A percentile compares a stretch with the other conserved stretches of the same genome.
Conservation (phyloP, 2,113 vertebrate species). For the Lynx canadensis region DNA sequence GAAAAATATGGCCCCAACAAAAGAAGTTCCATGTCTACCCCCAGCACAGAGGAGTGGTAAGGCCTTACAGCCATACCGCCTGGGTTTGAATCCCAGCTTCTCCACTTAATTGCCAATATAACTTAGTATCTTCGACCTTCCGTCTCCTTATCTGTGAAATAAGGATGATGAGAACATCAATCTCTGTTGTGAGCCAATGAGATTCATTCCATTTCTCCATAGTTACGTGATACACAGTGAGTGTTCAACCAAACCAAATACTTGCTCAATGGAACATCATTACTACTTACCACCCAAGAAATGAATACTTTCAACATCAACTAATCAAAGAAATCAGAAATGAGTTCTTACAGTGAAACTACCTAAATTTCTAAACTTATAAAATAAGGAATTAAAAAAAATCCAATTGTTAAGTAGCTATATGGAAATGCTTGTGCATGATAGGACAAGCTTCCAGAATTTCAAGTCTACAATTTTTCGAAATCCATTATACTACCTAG, state of each 20-base stretch:
- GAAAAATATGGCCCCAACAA: not conserved
- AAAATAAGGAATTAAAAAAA: not conserved
- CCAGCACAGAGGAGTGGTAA: not conserved
- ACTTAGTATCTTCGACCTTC: not conserved
- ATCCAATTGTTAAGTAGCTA: not conserved
- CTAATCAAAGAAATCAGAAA: not conserved
- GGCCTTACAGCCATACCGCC: not conserved
- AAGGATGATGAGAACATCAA: not conserved
- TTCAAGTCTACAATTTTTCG: conserved; percentile 2
- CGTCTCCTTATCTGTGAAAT: conserved; percentile 20
- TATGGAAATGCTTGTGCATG: not conserved
- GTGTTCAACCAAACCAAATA: not conserved
- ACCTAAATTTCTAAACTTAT: not conserved
- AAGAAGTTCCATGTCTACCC: not conserved
- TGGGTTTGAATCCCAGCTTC: not conserved
- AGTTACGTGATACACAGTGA: not conserved
- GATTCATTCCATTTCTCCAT: not conserved
- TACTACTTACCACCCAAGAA: not conserved
- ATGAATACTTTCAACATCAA: not conserved
- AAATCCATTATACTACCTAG: not conserved
- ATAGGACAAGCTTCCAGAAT: not conserved
- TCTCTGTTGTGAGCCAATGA: not conserved
- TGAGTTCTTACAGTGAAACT: not conserved
- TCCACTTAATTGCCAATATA: not conserved
- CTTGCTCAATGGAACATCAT: not conserved